Base-by-base conservation (phyloP, 2,113 vertebrate species). In the Puffinus mauretanicus region DNA sequence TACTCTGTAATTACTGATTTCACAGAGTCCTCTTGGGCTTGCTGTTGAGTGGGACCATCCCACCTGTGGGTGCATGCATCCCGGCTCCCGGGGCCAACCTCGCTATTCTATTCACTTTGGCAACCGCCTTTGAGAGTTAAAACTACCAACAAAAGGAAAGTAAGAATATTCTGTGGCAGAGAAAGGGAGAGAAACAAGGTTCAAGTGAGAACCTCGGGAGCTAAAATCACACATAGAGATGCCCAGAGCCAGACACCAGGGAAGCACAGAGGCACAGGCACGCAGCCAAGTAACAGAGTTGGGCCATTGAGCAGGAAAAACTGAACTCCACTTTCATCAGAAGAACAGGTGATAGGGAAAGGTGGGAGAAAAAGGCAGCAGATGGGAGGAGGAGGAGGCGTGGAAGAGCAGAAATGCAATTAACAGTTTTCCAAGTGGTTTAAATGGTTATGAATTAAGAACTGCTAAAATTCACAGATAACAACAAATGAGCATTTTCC, bases 321-420 rank as follows among this genome's bases (percentile, higher is more conserved):
- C 40, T 21, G 27, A 88, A 69, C 47, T 57, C 78, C 51, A 16
- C 90, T 92, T 90, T 29, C 77, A 64, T 6, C 76, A 65, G 82
- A 64, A 77, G 51, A 72, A 77, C 40, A 75, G 82, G 82, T 66
- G 60, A 75, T 3, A 14, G 54, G 27, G 54, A 95, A 90, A 87
- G 75, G 95, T 66, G 61, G 90, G 90, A 92, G 92, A 69, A 81
- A 77, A 88, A 6, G 0, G 54, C 65, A 91, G 71, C 93, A 96
- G 91, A 92, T 90, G 94, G 94, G 87, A 81, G 79, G 60, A 93
- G 80, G 78, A 60, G 88, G 95, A 77, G 93, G 95, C 5, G 29
- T 52, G 75, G 92, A 96, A 66, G 72, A 95, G 88, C 30, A 10
- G 18, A 88, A 93, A 91, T 15, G 61, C 65, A 96, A 90, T 93